phyloP scores from a whole-genome alignment of 1,140 invertebrate genomes.

The Lordiphosa stackelbergi region DNA sequence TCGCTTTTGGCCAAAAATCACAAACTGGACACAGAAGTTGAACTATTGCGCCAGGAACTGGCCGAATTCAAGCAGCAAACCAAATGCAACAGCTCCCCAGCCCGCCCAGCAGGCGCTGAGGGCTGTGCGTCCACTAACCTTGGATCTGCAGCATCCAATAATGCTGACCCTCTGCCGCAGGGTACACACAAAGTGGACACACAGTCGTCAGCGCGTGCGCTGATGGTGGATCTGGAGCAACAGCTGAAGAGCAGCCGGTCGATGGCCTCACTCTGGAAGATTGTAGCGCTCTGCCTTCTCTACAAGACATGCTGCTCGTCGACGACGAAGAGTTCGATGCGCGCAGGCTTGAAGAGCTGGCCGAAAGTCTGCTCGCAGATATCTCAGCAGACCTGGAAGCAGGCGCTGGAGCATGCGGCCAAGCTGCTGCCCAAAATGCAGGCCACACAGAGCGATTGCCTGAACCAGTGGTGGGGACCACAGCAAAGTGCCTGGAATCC shows the following conservation, averaged over 20 bases:
- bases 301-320: slow-evolving; percentile 85
- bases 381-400: slow-evolving; percentile 85
- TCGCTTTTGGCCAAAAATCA: slow-evolving; percentile 82
- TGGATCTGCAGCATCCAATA: slow-evolving; percentile 87
- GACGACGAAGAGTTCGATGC: slow-evolving; percentile 83
- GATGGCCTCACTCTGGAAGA: slow-evolving; percentile 81
- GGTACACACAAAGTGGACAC: slow-evolving; percentile 81
- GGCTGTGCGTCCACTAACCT: slow-evolving; percentile 79
- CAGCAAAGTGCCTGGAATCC: slow-evolving; percentile 89
- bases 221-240: slow-evolving; percentile 35
- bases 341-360: slow-evolving; percentile 86
- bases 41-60: slow-evolving; percentile 77
- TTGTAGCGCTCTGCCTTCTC: slow-evolving; percentile 86
- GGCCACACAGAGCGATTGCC: slow-evolving; percentile 70
- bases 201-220: slow-evolving; percentile 77
- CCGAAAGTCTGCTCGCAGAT: slow-evolving; percentile 87
- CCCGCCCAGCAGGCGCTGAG: slow-evolving; percentile 78
- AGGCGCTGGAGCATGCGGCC: slow-evolving; percentile 79
- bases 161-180: slow-evolving; percentile 87
- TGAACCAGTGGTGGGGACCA: slow-evolving; percentile 85
- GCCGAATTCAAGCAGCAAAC: slow-evolving; percentile 69
- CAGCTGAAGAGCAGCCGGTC: slow-evolving; percentile 75
- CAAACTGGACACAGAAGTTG: slow-evolving; percentile 79
- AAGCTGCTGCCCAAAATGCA: slow-evolving; percentile 76
- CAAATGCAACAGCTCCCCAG: slow-evolving; percentile 46